Evolutionary conservation across 2,888 invertebrate genomes (phyloP), one percentile per base, ranked within the genome.

Genomic region (Lycaena phlaeas): DNA sequence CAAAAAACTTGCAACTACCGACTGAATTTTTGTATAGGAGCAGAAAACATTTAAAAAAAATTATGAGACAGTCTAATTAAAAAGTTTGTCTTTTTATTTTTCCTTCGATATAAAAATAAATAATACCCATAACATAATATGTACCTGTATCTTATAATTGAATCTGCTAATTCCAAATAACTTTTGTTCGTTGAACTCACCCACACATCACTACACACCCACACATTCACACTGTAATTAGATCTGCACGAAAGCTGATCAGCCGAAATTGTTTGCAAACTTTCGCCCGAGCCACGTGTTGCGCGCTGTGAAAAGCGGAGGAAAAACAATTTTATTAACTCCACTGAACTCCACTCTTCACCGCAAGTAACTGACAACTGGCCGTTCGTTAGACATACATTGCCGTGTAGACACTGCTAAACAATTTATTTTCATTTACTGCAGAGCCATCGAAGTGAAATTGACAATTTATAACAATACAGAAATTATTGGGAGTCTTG

Each of bases 371-470:
- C 75, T 72, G 72, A 76, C 78, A 75, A 82, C 81, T 76, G 81
- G 71, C 67, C 72, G 76, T 59, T 65, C 68, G 72, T 58, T 64
- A 64, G 64, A 64, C 70, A 62, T 59, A 72, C 71, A 68, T 69
- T 68, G 51, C 54, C 50, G 68, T 71, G 58, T 65, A 65, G 58
- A 61, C 61, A 62, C 53, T 61, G 65, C 70, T 71, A 69, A 71
- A 77, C 68, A 68, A 74, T 70, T 77, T 76, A 75, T 79, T 79
- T 82, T 73, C 69, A 79, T 73, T 73, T 68, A 61, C 59, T 55
- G 54, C 56, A 53, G 59, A 63, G 69, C 69, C 69, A 72, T 71
- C 64, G 61, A 63, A 44, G 46, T 41, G 42, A 40, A 50, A 57
- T 57, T 54, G 52, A 59, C 57, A 51, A 27, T 31, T 40, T 41